Evolutionary conservation across 2,888 invertebrate species (phyloP).

Genomic region (Hofmannophila pseudospretella): DNA sequence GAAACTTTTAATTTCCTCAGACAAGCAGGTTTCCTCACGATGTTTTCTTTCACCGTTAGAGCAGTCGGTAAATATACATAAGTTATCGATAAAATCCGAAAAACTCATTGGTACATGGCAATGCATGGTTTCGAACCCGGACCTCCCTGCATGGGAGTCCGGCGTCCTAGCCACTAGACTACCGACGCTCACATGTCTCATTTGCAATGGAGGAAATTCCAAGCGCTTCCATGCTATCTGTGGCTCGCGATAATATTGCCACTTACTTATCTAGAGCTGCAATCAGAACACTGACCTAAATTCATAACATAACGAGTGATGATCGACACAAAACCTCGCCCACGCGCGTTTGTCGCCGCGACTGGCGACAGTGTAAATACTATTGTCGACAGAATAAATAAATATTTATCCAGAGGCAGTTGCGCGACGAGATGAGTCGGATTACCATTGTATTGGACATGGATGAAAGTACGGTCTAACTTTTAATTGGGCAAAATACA

Average conservation of each 20-base stretch:
- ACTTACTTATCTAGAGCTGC: conserved; percentile 27
- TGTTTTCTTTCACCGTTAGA: too few relatives aligned
- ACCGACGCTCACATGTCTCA: too few relatives aligned
- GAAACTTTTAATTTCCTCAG: too few relatives aligned
- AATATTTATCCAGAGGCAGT: conserved; percentile 67
- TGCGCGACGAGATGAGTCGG: conserved; percentile 54
- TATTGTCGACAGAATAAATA: conserved; percentile 74
- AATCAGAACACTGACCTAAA: conserved; percentile 54
- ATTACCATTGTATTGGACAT: conserved; percentile 44
- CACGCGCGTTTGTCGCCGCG: conserved; percentile 51
- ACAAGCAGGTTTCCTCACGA: too few relatives aligned
- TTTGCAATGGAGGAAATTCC: neutral
- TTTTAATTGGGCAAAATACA: neutral
- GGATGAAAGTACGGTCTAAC: neutral
- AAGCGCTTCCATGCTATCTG: neutral
- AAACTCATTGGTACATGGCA: too few relatives aligned
- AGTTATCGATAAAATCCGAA: too few relatives aligned
- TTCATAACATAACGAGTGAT: conserved; percentile 50
- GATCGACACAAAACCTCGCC: conserved; percentile 58
- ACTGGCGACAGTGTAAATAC: conserved; percentile 63
- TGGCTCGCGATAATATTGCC: conserved; percentile 17
- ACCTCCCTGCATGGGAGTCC: too few relatives aligned
- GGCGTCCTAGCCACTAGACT: too few relatives aligned
- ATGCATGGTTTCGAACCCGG: too few relatives aligned
- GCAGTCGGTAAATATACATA: too few relatives aligned